These are phyloP conservation scores for Aix galericulata DNA, from an alignment of 2,113 vertebrate species.

Conservation along the genomic window DNA sequence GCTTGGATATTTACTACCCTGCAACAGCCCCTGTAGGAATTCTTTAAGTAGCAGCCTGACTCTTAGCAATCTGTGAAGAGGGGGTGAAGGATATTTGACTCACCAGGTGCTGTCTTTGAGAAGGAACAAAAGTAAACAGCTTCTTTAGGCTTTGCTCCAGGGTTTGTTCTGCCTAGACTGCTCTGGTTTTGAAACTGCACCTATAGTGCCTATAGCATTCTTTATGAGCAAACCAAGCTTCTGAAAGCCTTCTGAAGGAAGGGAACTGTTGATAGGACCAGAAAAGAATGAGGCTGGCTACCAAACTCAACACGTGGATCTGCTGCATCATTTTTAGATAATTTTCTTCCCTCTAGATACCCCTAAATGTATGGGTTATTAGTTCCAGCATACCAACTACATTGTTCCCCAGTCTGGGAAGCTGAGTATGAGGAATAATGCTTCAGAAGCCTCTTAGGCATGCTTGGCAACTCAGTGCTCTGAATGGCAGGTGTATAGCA, in stretches of 20 bases:
- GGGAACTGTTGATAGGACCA: not conserved
- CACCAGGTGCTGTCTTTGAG: not conserved
- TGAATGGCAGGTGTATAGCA: accelerated
- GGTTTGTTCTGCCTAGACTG: not conserved
- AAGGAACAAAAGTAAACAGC: not conserved
- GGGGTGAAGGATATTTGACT: not conserved
- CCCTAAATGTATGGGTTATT: not conserved
- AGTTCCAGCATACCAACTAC: not conserved
- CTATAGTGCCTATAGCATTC: not conserved
- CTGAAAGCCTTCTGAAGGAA: not conserved
- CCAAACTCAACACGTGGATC: not conserved
- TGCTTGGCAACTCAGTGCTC: not conserved
- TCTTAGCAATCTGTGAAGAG: not conserved
- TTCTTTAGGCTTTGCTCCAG: not conserved
- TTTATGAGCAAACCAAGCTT: not conserved
- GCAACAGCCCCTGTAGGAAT: not conserved
- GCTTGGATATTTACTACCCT: not conserved
- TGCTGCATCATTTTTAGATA: not conserved
- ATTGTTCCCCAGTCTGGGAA: not conserved
- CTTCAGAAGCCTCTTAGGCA: not conserved
- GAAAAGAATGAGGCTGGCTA: not conserved
- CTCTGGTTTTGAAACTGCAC: not conserved
- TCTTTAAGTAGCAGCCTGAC: not conserved
- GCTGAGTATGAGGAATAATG: not conserved
- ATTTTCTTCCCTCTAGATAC: not conserved